phyloP scores from a whole-genome alignment of 2,797 vertebrate species.

The Girardinus metallicus region DNA sequence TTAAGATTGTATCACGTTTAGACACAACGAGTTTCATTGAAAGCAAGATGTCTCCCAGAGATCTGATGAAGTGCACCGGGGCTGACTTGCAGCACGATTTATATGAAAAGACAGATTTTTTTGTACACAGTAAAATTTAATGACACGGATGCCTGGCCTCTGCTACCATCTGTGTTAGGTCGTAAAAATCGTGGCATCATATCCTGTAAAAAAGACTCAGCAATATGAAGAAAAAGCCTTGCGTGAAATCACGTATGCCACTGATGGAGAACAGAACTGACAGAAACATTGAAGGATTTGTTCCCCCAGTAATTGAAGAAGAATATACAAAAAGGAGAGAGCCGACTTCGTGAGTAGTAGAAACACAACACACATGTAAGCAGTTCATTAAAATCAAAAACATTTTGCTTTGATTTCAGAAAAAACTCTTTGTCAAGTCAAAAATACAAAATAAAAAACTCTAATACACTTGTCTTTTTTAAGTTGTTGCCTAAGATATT shows the following conservation, averaged over 20 bases:
- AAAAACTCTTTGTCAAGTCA: constrained; percentile 12
- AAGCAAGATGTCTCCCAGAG: background rate
- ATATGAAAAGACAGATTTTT: constrained; percentile 16
- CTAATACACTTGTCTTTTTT: background rate
- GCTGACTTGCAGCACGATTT: background rate
- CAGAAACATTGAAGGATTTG: constrained; percentile 25
- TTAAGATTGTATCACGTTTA: too few species aligned
- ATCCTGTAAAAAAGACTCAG: constrained; percentile 52
- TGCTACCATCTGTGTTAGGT: constrained; percentile 44
- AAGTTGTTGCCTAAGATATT: constrained; percentile 42
- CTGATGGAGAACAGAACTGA: constrained; percentile 28
- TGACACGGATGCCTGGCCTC: constrained; percentile 18
- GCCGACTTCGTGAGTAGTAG: constrained; percentile 21
- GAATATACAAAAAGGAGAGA: constrained; percentile 23
- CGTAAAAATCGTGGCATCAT: constrained; percentile 67
- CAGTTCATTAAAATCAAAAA: background rate
- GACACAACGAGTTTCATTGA: background rate
- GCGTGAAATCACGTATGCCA: constrained; percentile 59
- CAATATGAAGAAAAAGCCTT: constrained; percentile 33
- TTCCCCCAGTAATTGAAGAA: background rate
- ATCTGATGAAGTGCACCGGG: background rate
- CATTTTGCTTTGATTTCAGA: constrained; percentile 30
- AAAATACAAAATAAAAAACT: constrained; percentile 32
- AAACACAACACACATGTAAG: constrained; percentile 17
- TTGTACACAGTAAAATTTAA: constrained; percentile 31